Conservation (phyloP, 2,113 vertebrate genomes). For the Campylorhamphus procurvoides region DNA sequence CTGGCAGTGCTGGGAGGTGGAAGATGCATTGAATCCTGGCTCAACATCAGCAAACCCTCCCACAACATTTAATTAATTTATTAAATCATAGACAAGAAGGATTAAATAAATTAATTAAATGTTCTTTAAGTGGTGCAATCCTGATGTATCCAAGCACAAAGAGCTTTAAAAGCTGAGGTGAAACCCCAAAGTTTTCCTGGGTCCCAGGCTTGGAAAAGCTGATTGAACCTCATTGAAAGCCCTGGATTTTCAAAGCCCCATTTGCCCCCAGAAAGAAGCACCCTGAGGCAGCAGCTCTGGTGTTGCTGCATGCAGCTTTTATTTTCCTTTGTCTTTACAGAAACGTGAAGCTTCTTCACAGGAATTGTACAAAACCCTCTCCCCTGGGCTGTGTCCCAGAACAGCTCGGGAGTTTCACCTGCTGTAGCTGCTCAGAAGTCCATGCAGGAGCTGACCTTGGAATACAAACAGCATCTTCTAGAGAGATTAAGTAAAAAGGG, state of each 20-base stretch:
- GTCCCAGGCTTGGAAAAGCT: neutral
- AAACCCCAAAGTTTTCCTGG: neutral
- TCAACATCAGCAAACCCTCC: rapidly evolving
- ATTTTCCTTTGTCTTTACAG: conserved; percentile 78
- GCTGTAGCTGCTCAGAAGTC: neutral
- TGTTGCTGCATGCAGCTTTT: conserved; percentile 88
- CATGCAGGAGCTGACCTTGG: neutral
- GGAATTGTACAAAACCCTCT: conserved; percentile 77
- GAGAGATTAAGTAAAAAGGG: neutral
- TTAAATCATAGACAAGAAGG: neutral
- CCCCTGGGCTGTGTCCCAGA: conserved; percentile 32
- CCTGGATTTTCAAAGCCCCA: rapidly evolving
- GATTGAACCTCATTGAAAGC: rapidly evolving
- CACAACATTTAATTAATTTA: neutral
- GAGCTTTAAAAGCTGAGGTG: neutral
- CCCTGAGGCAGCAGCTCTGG: neutral
- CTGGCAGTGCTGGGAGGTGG: neutral
- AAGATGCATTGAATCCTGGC: neutral
- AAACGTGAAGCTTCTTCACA: conserved; percentile 74
- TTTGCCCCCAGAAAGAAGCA: too few species aligned
- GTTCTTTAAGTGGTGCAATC: rapidly evolving
- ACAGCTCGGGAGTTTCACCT: neutral
- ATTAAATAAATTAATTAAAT: neutral
- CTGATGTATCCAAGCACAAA: rapidly evolving
- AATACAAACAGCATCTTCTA: neutral